A percentile compares a stretch with the other conserved stretches of the same genome.
Conservation (phyloP, 2,888 invertebrate genomes). For the Phragmatobia fuliginosa region DNA sequence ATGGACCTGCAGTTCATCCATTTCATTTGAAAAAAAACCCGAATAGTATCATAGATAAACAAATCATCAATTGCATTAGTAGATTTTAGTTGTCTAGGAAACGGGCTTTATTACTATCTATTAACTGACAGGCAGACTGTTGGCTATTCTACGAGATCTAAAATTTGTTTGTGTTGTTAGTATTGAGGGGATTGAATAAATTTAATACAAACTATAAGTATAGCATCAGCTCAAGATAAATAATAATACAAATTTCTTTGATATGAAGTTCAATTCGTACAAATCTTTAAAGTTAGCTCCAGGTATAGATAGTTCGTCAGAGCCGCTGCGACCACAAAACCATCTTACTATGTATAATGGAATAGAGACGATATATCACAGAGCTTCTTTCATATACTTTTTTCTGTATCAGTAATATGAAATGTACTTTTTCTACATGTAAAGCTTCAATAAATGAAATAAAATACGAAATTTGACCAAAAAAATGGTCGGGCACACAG, state of each 20-base stretch:
- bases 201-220: not conserved
- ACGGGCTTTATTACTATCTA: not conserved
- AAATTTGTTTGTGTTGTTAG: not conserved
- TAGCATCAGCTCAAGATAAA: not conserved
- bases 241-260: not conserved
- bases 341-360: slow-evolving; percentile 66
- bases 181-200: not conserved
- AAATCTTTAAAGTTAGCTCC: slow-evolving; percentile 12
- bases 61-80: not conserved
- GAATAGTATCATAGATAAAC: not conserved
- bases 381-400: slow-evolving; percentile 78
- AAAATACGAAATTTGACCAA: slow-evolving; percentile 82
- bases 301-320: slow-evolving; percentile 37
- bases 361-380: slow-evolving; percentile 77
- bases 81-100: not conserved
- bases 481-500: slow-evolving; percentile 78
- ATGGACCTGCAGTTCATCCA: too few relatives aligned
- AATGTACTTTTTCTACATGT: slow-evolving; percentile 69
- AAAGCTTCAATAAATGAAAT: slow-evolving; percentile 79
- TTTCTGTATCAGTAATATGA: slow-evolving; percentile 53
- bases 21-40: not conserved
- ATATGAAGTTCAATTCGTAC: not conserved
- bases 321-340: slow-evolving; percentile 65
- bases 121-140: not conserved
- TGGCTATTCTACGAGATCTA: not conserved